Percentiles rank a stretch among this genome's conserved stretches.
Evolutionary conservation across 2,113 vertebrate genomes (phyloP).

Genomic region (Scortum barcoo): DNA sequence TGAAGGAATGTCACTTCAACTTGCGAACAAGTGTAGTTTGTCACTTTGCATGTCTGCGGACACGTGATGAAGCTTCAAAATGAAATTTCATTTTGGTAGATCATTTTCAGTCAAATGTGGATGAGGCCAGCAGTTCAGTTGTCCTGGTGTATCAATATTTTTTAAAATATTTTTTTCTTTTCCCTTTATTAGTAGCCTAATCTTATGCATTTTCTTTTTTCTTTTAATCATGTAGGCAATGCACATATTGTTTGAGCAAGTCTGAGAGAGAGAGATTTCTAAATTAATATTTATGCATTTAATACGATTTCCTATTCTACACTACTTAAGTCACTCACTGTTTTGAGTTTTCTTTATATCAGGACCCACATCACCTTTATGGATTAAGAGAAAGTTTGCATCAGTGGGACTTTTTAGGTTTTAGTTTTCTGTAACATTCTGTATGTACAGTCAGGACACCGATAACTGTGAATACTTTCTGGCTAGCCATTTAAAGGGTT

Average conservation of each 20-base stretch:
- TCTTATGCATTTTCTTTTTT: background rate
- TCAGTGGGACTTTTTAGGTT: background rate
- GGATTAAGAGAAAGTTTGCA: constrained; percentile 7
- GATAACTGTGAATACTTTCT: constrained; percentile 60
- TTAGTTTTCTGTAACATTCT: constrained; percentile 15
- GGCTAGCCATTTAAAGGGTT: background rate
- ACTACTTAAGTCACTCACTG: background rate
- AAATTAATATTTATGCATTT: background rate
- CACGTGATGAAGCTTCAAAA: background rate
- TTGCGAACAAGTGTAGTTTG: background rate
- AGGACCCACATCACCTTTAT: background rate
- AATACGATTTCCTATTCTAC: background rate
- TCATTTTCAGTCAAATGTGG: background rate
- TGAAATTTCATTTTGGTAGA: background rate
- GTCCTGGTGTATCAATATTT: background rate
- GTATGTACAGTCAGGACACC: background rate
- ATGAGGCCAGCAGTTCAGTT: constrained; percentile 5
- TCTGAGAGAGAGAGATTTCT: background rate
- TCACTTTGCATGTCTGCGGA: background rate
- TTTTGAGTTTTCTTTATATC: background rate
- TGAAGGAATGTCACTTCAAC: constrained; percentile 30
- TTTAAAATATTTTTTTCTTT: background rate
- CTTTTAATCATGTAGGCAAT: too few relatives aligned
- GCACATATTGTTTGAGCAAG: background rate
- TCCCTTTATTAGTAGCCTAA: background rate